Evolutionary conservation across 2,888 invertebrate species (phyloP).

Genomic region (Osmoderma eremita): DNA sequence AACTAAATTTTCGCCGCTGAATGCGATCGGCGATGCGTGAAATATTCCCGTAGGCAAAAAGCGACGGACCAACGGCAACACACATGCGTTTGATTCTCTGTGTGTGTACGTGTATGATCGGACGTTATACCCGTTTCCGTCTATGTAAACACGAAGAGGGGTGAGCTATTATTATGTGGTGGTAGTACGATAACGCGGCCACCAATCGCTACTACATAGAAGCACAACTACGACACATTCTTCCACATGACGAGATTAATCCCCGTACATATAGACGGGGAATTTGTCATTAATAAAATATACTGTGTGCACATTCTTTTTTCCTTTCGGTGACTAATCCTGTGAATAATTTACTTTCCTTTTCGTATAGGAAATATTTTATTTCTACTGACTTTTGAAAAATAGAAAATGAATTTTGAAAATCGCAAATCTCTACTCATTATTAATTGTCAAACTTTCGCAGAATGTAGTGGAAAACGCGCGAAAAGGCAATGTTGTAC

Average conservation of each 20-base stretch:
- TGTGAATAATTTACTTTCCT: too few species aligned
- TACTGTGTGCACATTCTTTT: too few species aligned
- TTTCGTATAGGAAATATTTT: too few species aligned
- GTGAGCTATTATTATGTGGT: slow-evolving; percentile 55
- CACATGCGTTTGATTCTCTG: slow-evolving; percentile 33
- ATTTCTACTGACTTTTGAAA: too few species aligned
- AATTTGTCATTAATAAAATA: too few species aligned
- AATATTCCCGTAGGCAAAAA: slow-evolving; percentile 57
- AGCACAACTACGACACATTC: slow-evolving; percentile 58
- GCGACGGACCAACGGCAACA: slow-evolving; percentile 41
- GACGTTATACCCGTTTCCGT: background rate
- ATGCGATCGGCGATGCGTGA: slow-evolving; percentile 55
- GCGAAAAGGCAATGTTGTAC: too few species aligned
- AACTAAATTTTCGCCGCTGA: slow-evolving; percentile 54
- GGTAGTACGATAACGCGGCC: slow-evolving; percentile 55
- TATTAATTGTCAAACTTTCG: too few species aligned
- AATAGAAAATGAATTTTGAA: too few species aligned
- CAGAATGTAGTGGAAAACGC: too few species aligned
- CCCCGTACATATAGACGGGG: too few species aligned
- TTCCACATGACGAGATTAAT: slow-evolving; percentile 59
- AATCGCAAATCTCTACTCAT: too few species aligned
- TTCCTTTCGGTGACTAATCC: too few species aligned
- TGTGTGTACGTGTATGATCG: background rate
- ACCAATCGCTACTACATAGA: slow-evolving; percentile 56
- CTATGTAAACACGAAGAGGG: slow-evolving; percentile 30